Percentiles rank a stretch among this genome's conserved stretches.
phyloP scores from a whole-genome alignment of 1,140 invertebrate genomes.

The Tachypleus tridentatus region DNA sequence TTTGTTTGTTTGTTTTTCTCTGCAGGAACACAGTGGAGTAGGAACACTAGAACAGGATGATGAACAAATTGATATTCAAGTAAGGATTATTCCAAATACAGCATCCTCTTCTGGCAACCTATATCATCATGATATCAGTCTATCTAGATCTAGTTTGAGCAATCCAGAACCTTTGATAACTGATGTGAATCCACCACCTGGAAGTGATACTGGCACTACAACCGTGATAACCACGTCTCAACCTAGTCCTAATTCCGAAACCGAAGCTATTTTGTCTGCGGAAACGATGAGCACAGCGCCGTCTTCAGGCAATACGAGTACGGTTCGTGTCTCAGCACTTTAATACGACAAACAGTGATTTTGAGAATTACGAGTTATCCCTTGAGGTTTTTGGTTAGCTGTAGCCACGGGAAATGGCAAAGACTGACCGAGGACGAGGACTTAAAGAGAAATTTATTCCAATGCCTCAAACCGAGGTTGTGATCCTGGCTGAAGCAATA shows the following conservation, averaged over 20 bases:
- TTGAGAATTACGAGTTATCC: too few relatives aligned
- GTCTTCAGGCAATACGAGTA: conserved; percentile 1
- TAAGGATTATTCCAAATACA: background rate
- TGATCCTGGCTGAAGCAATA: too few relatives aligned
- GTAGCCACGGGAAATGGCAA: too few relatives aligned
- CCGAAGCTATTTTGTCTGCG: conserved; percentile 1
- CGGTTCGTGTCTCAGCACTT: conserved; percentile 1
- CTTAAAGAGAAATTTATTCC: too few relatives aligned
- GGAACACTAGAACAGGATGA: conserved; percentile 9
- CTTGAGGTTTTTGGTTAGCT: too few relatives aligned
- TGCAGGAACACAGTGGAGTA: conserved; percentile 30
- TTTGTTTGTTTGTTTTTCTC: too few relatives aligned
- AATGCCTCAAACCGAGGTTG: too few relatives aligned
- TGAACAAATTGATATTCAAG: conserved; percentile 3
- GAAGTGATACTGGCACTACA: background rate
- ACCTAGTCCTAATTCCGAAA: conserved; percentile 1
- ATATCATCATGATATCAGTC: background rate
- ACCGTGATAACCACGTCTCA: background rate
- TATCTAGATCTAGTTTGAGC: background rate
- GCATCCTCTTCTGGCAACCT: background rate
- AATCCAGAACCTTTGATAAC: background rate
- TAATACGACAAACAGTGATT: background rate
- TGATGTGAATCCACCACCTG: background rate
- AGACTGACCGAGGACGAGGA: too few relatives aligned
- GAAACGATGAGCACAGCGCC: background rate